A percentile compares a stretch with the other conserved stretches of the same genome.
Evolutionary conservation across 2,113 vertebrate genomes (phyloP).

Genomic region (Mirounga angustirostris): DNA sequence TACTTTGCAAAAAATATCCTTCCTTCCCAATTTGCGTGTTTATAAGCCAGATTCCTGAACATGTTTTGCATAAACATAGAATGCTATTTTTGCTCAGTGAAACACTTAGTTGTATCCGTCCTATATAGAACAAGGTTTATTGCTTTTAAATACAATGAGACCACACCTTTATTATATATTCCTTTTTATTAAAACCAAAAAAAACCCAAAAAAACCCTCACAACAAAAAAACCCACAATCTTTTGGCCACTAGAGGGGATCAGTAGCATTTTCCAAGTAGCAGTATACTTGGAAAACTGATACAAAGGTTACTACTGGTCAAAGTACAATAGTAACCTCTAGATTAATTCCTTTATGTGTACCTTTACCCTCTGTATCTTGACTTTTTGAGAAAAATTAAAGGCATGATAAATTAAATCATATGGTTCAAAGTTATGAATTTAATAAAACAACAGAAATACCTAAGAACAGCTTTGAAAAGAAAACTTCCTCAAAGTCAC

Average conservation of each 20-base stretch:
- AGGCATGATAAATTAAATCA: constrained; percentile 40
- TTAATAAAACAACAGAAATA: constrained; percentile 47
- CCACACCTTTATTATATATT: neutral
- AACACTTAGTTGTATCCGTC: neutral
- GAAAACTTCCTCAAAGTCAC: neutral
- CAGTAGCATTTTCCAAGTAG: neutral
- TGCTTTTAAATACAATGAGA: constrained; percentile 49
- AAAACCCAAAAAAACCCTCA: neutral
- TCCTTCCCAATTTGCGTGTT: constrained; percentile 21
- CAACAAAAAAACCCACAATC: neutral
- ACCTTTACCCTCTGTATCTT: neutral
- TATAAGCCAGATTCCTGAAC: constrained; percentile 27
- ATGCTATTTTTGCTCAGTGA: neutral
- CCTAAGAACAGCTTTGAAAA: constrained; percentile 35
- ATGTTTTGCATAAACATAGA: constrained; percentile 28
- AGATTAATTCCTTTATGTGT: constrained; percentile 56
- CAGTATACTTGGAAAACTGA: neutral
- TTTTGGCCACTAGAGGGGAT: constrained; percentile 85
- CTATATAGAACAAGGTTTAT: neutral
- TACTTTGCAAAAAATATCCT: constrained; percentile 37
- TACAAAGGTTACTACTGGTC: constrained; percentile 88
- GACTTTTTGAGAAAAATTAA: constrained; percentile 18
- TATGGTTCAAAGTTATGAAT: constrained; percentile 24
- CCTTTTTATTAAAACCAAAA: neutral
- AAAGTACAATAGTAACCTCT: constrained; percentile 88